These are phyloP conservation scores for Desoria tigrina DNA, from an alignment of 2,888 invertebrate species.

Conservation along the genomic window DNA sequence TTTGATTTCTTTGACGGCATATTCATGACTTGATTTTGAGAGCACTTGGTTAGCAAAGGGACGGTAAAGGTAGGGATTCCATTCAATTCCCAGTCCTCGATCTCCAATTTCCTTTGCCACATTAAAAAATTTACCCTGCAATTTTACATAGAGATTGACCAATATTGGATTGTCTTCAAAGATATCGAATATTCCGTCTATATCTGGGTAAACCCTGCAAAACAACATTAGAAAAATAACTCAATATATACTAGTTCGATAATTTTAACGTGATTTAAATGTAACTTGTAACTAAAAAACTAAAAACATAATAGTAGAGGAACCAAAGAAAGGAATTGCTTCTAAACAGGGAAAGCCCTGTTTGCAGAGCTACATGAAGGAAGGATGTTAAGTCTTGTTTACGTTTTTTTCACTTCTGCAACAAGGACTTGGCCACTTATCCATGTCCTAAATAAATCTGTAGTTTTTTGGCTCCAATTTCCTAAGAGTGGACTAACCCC, in stretches of 20 bases:
- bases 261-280: too few relatives aligned
- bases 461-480: constrained; percentile 27
- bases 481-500: constrained; percentile 39
- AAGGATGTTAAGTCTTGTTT: too few relatives aligned
- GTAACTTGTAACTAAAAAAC: too few relatives aligned
- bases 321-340: too few relatives aligned
- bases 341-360: too few relatives aligned
- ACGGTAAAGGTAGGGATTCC: constrained; percentile 30
- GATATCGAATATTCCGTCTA: constrained; percentile 3
- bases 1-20: not conserved
- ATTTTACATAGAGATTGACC: constrained; percentile 26
- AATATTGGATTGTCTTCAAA: constrained; percentile 14
- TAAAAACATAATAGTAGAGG: too few relatives aligned
- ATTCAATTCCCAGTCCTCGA: constrained; percentile 29
- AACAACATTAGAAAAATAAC: too few relatives aligned
- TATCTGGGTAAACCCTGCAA: constrained; percentile 4
- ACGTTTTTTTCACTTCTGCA: constrained; percentile 30
- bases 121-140: constrained; percentile 19
- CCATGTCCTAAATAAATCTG: constrained; percentile 18
- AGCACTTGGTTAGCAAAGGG: constrained; percentile 22
- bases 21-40: constrained; percentile 8
- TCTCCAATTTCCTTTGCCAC: constrained; percentile 31
- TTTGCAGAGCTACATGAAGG: too few relatives aligned
- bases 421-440: constrained; percentile 19
- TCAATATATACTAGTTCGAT: too few relatives aligned